Conservation (phyloP, 92 coral and sea anemone genomes). For the Hydrozoanthus gracilis region DNA sequence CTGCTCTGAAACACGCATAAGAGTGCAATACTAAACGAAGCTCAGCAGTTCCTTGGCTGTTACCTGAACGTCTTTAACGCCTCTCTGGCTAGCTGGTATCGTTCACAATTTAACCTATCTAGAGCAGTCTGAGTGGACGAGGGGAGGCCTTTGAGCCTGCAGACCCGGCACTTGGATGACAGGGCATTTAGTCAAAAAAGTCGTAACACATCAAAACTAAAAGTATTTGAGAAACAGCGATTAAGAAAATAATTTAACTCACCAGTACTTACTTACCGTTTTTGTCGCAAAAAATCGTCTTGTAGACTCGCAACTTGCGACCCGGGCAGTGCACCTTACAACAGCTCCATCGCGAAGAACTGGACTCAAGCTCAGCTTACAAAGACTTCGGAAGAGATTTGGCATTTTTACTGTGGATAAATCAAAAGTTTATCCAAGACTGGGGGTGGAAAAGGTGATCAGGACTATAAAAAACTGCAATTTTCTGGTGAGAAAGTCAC, state of each 20-base stretch:
- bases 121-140: no score
- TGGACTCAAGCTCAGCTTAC: constrained; percentile 8
- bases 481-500: not conserved
- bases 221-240: no score
- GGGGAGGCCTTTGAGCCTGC: no score
- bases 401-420: not conserved
- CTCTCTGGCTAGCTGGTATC: no score
- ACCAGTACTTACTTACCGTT: constrained; percentile 37
- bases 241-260: not conserved
- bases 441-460: not conserved
- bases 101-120: no score
- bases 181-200: no score
- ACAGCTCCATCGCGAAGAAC: not conserved
- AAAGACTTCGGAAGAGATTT: constrained; percentile 14
- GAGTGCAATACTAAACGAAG: no score
- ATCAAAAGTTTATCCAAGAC: not conserved
- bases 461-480: not conserved
- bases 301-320: not conserved
- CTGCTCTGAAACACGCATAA: no score
- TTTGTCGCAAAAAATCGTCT: constrained; percentile 46
- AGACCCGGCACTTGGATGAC: no score
- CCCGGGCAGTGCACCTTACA: not conserved
- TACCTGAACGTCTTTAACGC: no score
- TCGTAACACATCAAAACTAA: no score
- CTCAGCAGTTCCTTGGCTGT: no score